Percentiles rank a stretch among this genome's conserved stretches.
Evolutionary conservation across 64 coral and sea anemone genomes (phyloP).

Genomic region (Stylophora pistillata): DNA sequence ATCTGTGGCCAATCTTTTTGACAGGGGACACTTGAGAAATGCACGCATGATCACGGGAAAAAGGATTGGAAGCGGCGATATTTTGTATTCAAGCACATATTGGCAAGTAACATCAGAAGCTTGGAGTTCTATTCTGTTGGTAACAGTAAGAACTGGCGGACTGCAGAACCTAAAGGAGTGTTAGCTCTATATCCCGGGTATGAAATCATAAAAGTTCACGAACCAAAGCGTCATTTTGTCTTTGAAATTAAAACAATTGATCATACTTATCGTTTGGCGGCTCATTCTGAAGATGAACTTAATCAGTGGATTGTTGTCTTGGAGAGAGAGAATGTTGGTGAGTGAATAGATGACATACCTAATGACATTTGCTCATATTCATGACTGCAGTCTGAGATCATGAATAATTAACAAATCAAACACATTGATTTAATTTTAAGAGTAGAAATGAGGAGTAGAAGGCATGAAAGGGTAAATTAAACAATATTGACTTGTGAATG

Average conservation of each 20-base stretch:
- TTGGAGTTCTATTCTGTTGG: slow-evolving; percentile 80
- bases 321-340: slow-evolving; percentile 89
- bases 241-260: slow-evolving; percentile 95
- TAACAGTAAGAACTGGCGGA: slow-evolving; percentile 68
- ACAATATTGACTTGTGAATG: no score
- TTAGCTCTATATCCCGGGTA: slow-evolving; percentile 87
- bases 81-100: slow-evolving; percentile 92
- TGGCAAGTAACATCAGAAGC: slow-evolving; percentile 80
- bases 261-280: slow-evolving; percentile 78
- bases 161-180: slow-evolving; percentile 82
- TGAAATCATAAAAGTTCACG: slow-evolving; percentile 68
- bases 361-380: no score
- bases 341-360: neutral
- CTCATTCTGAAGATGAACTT: slow-evolving; percentile 75
- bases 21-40: slow-evolving; percentile 31
- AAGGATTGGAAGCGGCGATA: slow-evolving; percentile 93
- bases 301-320: slow-evolving; percentile 84
- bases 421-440: no score
- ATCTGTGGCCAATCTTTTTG: neutral
- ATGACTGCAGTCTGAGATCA: no score
- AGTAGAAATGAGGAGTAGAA: no score
- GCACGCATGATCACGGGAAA: slow-evolving; percentile 63
- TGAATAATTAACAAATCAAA: no score
- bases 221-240: slow-evolving; percentile 75
- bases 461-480: no score